These are phyloP conservation scores for Triplophysa dalaica DNA, from an alignment of 2,113 vertebrate species.

Conservation along the genomic window DNA sequence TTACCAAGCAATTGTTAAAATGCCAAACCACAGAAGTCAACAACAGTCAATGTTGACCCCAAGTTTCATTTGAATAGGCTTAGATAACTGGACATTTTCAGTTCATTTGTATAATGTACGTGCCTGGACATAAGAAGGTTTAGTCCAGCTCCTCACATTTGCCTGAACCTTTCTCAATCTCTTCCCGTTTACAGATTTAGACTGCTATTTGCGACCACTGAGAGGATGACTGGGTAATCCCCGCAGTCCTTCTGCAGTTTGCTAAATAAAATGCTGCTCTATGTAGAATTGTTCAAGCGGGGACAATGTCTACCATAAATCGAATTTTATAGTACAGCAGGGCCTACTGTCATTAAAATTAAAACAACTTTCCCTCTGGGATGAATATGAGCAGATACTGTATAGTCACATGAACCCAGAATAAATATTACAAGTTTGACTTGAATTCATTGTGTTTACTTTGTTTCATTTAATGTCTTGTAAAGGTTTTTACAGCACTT, in stretches of 20 bases:
- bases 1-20: too few species aligned
- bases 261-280: neutral
- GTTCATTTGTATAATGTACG: neutral
- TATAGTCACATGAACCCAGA: neutral
- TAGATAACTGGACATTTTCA: neutral
- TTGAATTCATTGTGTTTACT: neutral
- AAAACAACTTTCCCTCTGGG: neutral
- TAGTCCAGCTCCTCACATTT: slow-evolving; percentile 30
- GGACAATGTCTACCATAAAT: neutral
- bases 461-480: neutral
- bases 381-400: neutral
- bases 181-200: slow-evolving; percentile 18
- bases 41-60: too few species aligned
- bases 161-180: slow-evolving; percentile 7
- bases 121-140: slow-evolving; percentile 8
- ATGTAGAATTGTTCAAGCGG: slow-evolving; percentile 11
- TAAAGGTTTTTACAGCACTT: slow-evolving; percentile 4
- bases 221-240: slow-evolving; percentile 30
- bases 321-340: neutral
- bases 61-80: neutral
- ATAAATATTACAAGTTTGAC: slow-evolving; percentile 20
- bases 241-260: slow-evolving; percentile 17
- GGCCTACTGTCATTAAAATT: neutral
- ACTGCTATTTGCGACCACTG: slow-evolving; percentile 29
- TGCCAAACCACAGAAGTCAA: too few species aligned